Percentiles rank a stretch among this genome's conserved stretches.
These are phyloP conservation scores for Balaeniceps rex DNA, from an alignment of 2,113 vertebrate species.

Conservation along the genomic window DNA sequence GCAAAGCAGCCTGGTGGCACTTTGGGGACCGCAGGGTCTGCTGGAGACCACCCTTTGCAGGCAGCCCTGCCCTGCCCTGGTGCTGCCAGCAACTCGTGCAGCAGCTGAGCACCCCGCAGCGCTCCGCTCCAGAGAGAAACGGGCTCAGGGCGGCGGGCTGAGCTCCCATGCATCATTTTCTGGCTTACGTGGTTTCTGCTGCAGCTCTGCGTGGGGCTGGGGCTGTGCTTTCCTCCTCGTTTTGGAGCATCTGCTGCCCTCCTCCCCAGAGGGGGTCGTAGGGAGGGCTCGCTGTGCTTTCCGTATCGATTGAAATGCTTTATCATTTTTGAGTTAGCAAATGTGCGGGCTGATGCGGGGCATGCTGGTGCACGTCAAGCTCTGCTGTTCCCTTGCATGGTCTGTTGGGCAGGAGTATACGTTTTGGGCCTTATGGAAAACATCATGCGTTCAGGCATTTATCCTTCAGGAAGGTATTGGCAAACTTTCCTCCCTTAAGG, in stretches of 20 bases:
- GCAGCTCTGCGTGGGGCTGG: not conserved
- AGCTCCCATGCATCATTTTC: accelerated
- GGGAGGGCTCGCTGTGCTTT: not conserved
- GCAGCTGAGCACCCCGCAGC: not conserved
- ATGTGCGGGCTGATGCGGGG: not conserved
- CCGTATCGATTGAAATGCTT: accelerated
- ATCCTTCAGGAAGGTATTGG: not conserved
- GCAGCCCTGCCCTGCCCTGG: not conserved
- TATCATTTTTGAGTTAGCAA: not conserved
- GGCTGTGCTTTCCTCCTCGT: not conserved
- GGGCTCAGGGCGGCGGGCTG: accelerated
- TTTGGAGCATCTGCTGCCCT: not conserved
- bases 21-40: not conserved
- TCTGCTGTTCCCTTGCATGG: not conserved
- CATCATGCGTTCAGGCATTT: not conserved
- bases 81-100: not conserved
- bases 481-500: not conserved
- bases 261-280: accelerated
- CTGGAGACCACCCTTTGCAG: not conserved
- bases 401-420: not conserved
- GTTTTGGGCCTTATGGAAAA: not conserved
- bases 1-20: not conserved
- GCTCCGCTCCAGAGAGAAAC: accelerated
- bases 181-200: not conserved
- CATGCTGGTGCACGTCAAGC: not conserved